phyloP scores from a whole-genome alignment of 2,113 vertebrate species.

The Melanocharis versteri region DNA sequence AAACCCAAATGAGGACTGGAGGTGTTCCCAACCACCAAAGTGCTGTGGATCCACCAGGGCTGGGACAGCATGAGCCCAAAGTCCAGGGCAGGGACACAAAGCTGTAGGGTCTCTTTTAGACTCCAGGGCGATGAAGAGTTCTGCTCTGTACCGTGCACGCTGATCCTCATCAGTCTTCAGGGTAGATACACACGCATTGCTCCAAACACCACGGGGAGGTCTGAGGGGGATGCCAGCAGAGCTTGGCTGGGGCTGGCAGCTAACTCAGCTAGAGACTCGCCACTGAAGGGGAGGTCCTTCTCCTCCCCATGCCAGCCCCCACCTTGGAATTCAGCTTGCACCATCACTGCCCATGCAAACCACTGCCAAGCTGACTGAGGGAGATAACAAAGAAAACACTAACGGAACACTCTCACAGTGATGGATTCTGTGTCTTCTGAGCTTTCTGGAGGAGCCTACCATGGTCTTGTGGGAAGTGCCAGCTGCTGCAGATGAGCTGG shows the following conservation, averaged over 20 bases:
- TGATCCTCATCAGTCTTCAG: background rate
- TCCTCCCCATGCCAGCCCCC: background rate
- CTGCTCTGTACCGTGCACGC: background rate
- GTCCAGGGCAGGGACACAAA: background rate
- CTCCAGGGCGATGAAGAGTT: rapidly evolving
- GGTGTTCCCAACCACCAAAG: background rate
- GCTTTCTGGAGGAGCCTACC: background rate
- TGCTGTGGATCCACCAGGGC: background rate
- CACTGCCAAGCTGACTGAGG: background rate
- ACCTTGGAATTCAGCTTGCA: background rate
- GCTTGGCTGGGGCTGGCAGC: background rate
- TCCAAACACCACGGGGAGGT: rapidly evolving
- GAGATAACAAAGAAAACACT: background rate
- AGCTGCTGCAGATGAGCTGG: background rate
- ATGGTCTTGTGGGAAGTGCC: background rate
- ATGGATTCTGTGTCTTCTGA: background rate
- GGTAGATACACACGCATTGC: background rate
- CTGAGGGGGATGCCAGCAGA: background rate
- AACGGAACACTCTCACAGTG: background rate
- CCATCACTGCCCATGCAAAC: background rate
- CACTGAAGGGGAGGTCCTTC: background rate
- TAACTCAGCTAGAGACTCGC: background rate
- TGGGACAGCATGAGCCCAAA: background rate
- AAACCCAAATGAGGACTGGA: background rate
- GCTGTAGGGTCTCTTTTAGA: background rate